A percentile compares a stretch with the other conserved stretches of the same genome.
Evolutionary conservation across 2,888 invertebrate species (phyloP).

Genomic region (Timandra comae): DNA sequence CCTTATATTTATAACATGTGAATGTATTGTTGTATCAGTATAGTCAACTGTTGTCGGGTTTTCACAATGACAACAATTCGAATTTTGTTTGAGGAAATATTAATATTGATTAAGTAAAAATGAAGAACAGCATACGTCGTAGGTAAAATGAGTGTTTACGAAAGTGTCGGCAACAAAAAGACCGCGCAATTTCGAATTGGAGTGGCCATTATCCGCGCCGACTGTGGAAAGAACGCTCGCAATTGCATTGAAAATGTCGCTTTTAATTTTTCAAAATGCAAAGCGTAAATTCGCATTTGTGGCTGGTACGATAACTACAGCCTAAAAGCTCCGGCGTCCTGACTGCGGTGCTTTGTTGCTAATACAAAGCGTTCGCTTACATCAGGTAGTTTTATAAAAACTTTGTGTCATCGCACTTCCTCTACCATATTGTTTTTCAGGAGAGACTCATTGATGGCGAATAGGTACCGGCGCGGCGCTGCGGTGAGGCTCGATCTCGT

Average conservation of each 20-base stretch:
- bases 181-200: slow-evolving; percentile 60
- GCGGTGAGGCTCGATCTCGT: slow-evolving; percentile 8
- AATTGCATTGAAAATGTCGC: slow-evolving; percentile 71
- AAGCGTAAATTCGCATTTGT: slow-evolving; percentile 69
- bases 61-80: too few relatives aligned
- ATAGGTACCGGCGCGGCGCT: slow-evolving; percentile 1
- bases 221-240: slow-evolving; percentile 62
- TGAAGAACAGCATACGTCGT: slow-evolving; percentile 37
- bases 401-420: slow-evolving; percentile 41
- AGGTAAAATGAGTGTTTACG: slow-evolving; percentile 58
- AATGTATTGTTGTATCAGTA: too few relatives aligned
- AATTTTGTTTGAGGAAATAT: too few relatives aligned
- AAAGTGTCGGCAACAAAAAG: slow-evolving; percentile 55
- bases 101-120: slow-evolving; percentile 30
- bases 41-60: too few relatives aligned
- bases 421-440: slow-evolving; percentile 32
- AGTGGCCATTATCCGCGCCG: slow-evolving; percentile 70
- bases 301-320: slow-evolving; percentile 60
- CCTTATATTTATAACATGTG: too few relatives aligned
- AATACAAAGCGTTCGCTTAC: slow-evolving; percentile 61
- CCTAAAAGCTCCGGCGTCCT: slow-evolving; percentile 65
- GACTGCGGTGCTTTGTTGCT: slow-evolving; percentile 59
- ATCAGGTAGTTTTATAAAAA: slow-evolving; percentile 54
- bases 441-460: slow-evolving; percentile 7
- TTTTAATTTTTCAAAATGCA: slow-evolving; percentile 73